Evolutionary conservation across 2,888 invertebrate genomes (phyloP).

Genomic region (Unio pictorum): DNA sequence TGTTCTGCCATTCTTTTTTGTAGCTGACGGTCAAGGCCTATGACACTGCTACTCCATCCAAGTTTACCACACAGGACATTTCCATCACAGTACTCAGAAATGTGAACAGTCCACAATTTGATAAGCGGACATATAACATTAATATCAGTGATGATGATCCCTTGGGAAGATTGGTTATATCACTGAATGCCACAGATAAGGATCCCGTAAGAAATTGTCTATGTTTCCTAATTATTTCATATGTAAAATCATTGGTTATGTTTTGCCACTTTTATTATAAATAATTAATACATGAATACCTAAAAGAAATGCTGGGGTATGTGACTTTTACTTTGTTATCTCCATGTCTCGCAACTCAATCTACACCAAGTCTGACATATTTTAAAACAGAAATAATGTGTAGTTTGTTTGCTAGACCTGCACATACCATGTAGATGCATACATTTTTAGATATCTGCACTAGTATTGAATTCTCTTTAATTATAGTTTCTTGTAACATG

Average conservation of each 20-base stretch:
- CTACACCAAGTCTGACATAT: too few species aligned
- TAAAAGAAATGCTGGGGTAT: too few species aligned
- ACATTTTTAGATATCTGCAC: too few species aligned
- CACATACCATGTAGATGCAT: too few species aligned
- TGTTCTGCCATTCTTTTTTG: constrained; percentile 8
- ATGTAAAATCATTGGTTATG: neutral
- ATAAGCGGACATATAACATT: constrained; percentile 18
- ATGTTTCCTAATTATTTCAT: neutral
- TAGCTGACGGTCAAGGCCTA: constrained; percentile 58
- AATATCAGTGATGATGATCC: constrained; percentile 48
- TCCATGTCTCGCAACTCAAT: too few species aligned
- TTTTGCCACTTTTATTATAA: too few species aligned
- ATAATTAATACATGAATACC: too few species aligned
- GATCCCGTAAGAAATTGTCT: constrained; percentile 54
- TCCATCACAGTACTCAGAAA: constrained; percentile 59
- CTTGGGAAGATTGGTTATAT: constrained; percentile 44
- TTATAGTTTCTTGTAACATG: too few species aligned
- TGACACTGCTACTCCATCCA: constrained; percentile 55
- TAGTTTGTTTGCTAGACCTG: too few species aligned
- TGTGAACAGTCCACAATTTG: constrained; percentile 54
- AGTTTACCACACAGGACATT: constrained; percentile 43
- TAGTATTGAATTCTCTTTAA: too few species aligned
- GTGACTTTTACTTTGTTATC: too few species aligned
- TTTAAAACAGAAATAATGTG: too few species aligned
- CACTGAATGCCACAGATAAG: constrained; percentile 56